Evolutionary conservation across 2,888 invertebrate species (phyloP).

Genomic region (Clivina fossor): DNA sequence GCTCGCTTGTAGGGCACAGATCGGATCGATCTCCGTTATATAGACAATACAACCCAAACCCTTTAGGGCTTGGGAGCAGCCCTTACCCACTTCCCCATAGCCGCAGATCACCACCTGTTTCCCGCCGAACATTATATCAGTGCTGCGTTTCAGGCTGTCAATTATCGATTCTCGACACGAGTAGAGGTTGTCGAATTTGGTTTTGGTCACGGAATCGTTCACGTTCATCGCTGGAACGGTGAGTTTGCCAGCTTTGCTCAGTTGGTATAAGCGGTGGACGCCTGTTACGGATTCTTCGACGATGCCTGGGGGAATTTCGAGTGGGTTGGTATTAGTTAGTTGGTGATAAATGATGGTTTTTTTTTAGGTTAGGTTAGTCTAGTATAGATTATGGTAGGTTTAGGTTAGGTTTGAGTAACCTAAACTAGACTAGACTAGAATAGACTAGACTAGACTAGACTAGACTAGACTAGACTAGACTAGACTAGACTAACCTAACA

Average conservation of each 20-base stretch:
- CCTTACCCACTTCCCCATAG: constrained; percentile 97
- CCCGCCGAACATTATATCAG: constrained; percentile 97
- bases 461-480: no score
- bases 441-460: no score
- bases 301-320: no score
- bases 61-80: constrained; percentile 92
- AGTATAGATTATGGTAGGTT: no score
- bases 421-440: no score
- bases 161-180: constrained; percentile 91
- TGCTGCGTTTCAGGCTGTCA: constrained; percentile 80
- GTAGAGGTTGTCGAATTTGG: constrained; percentile 96
- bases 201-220: constrained; percentile 97
- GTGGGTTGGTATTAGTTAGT: no score
- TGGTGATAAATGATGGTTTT: no score
- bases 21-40: constrained; percentile 95
- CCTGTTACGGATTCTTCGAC: constrained; percentile 98
- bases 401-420: no score
- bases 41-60: constrained; percentile 92
- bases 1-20: constrained; percentile 95
- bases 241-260: constrained; percentile 91
- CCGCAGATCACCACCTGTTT: constrained; percentile 96
- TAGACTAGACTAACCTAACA: no score
- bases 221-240: constrained; percentile 98
- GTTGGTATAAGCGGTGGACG: constrained; percentile 94
- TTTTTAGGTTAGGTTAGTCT: no score